phyloP scores from a whole-genome alignment of 2,888 invertebrate genomes.

The Volucella bombylans region DNA sequence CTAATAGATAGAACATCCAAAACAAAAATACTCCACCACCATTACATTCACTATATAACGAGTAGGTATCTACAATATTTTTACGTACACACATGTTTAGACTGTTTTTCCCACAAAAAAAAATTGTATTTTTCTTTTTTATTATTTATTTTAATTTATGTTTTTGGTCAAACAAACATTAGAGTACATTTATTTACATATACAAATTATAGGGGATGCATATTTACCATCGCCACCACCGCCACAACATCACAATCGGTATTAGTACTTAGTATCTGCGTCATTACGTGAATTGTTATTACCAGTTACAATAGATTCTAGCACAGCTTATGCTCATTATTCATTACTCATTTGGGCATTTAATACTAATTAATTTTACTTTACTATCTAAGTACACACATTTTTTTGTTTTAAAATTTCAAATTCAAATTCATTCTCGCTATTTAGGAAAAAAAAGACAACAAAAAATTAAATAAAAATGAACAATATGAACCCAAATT shows the following conservation, averaged over 20 bases:
- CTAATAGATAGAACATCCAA: slow-evolving; percentile 75
- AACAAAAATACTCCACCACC: slow-evolving; percentile 75
- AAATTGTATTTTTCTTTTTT: too few species aligned
- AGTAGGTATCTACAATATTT: slow-evolving; percentile 6
- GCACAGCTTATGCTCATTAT: slow-evolving; percentile 44
- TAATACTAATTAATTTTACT: slow-evolving; percentile 58
- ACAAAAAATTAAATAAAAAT: background rate
- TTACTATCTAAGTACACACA: slow-evolving; percentile 66
- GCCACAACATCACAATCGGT: too few species aligned
- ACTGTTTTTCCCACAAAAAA: slow-evolving; percentile 16
- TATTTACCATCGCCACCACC: slow-evolving; percentile 81
- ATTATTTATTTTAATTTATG: slow-evolving; percentile 28
- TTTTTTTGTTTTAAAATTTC: slow-evolving; percentile 38
- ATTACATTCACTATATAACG: slow-evolving; percentile 67
- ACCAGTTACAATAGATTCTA: slow-evolving; percentile 47
- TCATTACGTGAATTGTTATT: slow-evolving; percentile 80
- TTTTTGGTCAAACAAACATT: slow-evolving; percentile 30
- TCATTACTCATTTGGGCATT: slow-evolving; percentile 57
- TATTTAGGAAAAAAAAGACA: slow-evolving; percentile 21
- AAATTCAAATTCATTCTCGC: slow-evolving; percentile 45
- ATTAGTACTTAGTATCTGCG: too few species aligned
- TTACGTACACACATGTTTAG: slow-evolving; percentile 16
- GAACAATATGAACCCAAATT: too few species aligned
- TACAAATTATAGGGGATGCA: slow-evolving; percentile 55
- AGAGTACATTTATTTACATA: slow-evolving; percentile 60